phyloP scores from a whole-genome alignment of 2,113 vertebrate genomes.

The Cercocebus atys region DNA sequence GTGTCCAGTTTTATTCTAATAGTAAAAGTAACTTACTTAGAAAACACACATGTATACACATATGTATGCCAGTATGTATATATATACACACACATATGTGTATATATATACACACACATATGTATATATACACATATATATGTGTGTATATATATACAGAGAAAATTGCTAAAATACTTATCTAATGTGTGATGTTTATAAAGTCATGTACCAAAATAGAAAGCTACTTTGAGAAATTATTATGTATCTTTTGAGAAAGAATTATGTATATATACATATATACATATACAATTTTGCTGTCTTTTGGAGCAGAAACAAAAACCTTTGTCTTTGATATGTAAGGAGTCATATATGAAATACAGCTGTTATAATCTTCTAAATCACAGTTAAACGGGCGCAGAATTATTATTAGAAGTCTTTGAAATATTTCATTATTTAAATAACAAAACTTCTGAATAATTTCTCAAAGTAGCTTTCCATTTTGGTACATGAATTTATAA shows the following conservation, averaged over 20 bases:
- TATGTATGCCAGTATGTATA: neutral
- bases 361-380: neutral
- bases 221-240: constrained; percentile 37
- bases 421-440: neutral
- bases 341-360: neutral
- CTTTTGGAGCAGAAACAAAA: neutral
- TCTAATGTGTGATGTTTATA: neutral
- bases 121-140: too few relatives aligned
- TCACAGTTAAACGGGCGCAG: neutral
- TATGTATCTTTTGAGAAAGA: too few relatives aligned
- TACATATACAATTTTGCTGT: neutral
- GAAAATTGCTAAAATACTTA: neutral
- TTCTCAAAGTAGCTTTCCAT: constrained; percentile 28
- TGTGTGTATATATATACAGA: too few relatives aligned
- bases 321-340: neutral
- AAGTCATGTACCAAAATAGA: neutral
- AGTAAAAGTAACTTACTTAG: constrained; percentile 53
- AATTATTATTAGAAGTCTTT: neutral
- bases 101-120: too few relatives aligned
- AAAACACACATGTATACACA: neutral
- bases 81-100: neutral
- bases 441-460: constrained; percentile 14
- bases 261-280: too few relatives aligned
- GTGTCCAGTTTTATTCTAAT: constrained; percentile 63
- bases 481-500: neutral